Evolutionary conservation across 1,140 invertebrate species (phyloP), one percentile per base, ranked within the genome.

Genomic region (Olivierus martensii): DNA sequence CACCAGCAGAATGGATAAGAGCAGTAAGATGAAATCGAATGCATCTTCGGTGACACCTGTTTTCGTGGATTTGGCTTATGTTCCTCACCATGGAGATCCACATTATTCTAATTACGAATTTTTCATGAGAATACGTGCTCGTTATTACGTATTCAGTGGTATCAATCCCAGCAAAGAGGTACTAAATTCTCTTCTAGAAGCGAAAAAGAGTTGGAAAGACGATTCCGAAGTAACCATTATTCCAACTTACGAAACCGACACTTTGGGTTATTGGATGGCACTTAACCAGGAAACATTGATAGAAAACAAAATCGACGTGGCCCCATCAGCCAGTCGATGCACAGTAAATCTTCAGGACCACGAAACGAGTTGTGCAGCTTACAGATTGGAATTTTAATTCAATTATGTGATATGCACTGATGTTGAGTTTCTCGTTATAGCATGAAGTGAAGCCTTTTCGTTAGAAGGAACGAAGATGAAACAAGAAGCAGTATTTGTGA

Each of bases 271-370:
- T 67, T 96, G 92, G 92, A 89, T 95, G 52, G 86, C 87, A 4
- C 84, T 92, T 64, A 92, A 96, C 65, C 89, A 94, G 69, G 89
- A 95, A 65, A 78, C 83, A 11, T 75, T 97, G 21, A 81, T 84
- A 43, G 86, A 87, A 63, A 80, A 85, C 61, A 89, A 89, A 64
- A 94, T 98, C 59, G 91, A 96, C 66, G 73, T 97, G 11, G 92
- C 90, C 14, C 92, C 93, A 36, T 95, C 92, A 21, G 92, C 92
- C 37, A 92, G 87, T 55, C 78, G 92, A 45, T 96, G 92, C 73
- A 96, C 91, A 41, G 93, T 97, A 63, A 95, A 95, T 67, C 76
- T 97, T 41, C 91, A 96, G 70, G 92, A 96, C 73, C 89, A 95
- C 66, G 92, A 96, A 68, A 94, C 90, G 14, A 93, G 87, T 58